Evolutionary conservation across 2,797 vertebrate species (phyloP).

Genomic region (Poecilia wingei): DNA sequence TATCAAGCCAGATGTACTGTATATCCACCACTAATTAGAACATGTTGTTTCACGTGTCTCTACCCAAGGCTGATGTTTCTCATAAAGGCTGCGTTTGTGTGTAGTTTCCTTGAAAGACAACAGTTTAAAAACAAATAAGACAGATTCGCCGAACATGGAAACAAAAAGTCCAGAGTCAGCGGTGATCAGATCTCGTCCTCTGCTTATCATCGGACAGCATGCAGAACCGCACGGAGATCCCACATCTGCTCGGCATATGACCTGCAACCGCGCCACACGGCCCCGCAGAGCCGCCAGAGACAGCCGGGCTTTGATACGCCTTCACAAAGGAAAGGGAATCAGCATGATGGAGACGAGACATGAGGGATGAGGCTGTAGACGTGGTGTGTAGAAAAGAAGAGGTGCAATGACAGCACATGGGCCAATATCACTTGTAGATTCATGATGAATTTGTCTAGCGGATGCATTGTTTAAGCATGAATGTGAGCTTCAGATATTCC

Average conservation of each 20-base stretch:
- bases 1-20: neutral
- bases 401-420: conserved; percentile 31
- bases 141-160: conserved; percentile 59
- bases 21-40: neutral
- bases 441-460: conserved; percentile 41
- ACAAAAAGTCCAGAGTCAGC: conserved; percentile 42
- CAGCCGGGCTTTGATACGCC: conserved; percentile 25
- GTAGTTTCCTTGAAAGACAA: conserved; percentile 12
- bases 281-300: conserved; percentile 36
- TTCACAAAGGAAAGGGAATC: conserved; percentile 45
- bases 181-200: conserved; percentile 49
- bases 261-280: conserved; percentile 48
- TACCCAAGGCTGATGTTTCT: neutral
- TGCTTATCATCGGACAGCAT: conserved; percentile 65
- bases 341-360: conserved; percentile 29
- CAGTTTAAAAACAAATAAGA: conserved; percentile 44
- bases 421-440: conserved; percentile 55
- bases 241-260: conserved; percentile 74
- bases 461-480: conserved; percentile 51
- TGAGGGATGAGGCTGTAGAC: conserved; percentile 29
- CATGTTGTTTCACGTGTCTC: neutral
- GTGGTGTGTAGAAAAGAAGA: conserved; percentile 22
- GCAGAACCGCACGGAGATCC: conserved; percentile 69
- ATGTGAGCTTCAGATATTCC: conserved; percentile 47
- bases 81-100: neutral